A percentile compares a stretch with the other conserved stretches of the same genome.
phyloP scores from a whole-genome alignment of 2,888 invertebrate genomes.

The Clostera curtula region DNA sequence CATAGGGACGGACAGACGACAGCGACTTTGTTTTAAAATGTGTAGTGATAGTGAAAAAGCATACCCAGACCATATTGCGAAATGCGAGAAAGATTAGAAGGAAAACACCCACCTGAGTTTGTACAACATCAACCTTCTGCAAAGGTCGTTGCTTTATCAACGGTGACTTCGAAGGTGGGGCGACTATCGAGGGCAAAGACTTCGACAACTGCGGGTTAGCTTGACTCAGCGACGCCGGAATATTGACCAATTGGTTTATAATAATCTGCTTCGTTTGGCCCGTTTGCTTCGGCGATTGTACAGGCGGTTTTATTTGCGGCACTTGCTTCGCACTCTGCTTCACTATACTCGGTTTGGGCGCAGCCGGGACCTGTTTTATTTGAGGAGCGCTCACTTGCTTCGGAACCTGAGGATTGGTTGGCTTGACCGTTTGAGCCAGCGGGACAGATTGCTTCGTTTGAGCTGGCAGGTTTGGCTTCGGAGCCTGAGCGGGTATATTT shows the following conservation, averaged over 20 bases:
- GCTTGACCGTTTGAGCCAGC: slow-evolving; percentile 10
- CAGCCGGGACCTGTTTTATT: too few relatives aligned
- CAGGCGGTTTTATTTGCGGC: slow-evolving; percentile 13
- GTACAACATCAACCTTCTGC: slow-evolving; percentile 40
- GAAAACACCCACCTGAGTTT: slow-evolving; percentile 26
- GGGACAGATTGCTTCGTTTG: too few relatives aligned
- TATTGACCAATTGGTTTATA: slow-evolving; percentile 13
- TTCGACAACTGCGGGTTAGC: slow-evolving; percentile 28
- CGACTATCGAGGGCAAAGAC: slow-evolving; percentile 37
- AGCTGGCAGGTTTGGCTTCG: too few relatives aligned
- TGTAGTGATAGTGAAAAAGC: too few relatives aligned
- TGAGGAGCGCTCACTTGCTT: slow-evolving; percentile 6
- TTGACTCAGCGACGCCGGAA: slow-evolving; percentile 18
- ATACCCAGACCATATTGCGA: too few relatives aligned
- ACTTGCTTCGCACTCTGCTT: slow-evolving; percentile 10
- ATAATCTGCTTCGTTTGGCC: slow-evolving; percentile 24
- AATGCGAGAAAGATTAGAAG: neutral
- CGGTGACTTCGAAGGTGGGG: slow-evolving; percentile 47
- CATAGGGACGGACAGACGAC: too few relatives aligned
- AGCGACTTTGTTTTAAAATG: too few relatives aligned
- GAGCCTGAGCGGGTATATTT: too few relatives aligned
- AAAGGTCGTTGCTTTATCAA: slow-evolving; percentile 51
- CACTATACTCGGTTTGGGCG: neutral
- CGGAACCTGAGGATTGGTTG: slow-evolving; percentile 8
- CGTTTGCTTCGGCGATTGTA: slow-evolving; percentile 35